Evolutionary conservation across 2,113 vertebrate species (phyloP), one percentile per base, ranked within the genome.

Genomic region (Tamias sibiricus): DNA sequence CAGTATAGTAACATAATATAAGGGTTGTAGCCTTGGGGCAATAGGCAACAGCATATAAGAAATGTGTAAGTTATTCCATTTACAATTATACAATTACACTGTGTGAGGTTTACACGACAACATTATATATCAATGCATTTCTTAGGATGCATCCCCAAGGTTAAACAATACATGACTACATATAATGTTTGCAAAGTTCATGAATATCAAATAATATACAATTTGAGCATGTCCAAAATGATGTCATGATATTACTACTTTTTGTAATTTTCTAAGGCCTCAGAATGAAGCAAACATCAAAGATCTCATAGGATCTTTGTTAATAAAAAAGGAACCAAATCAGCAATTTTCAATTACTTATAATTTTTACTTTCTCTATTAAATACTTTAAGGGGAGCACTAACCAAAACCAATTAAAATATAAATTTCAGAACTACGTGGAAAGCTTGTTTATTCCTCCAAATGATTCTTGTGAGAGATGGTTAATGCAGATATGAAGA

Each of bases 321-420:
- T 87, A 88, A 92, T 76, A 42, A 87, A 90, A 83, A 75, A 83
- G 4, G 17, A 64, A 91, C 1, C 12, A n/a, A 89, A 71, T 87
- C 49, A 94, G 11, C 30, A 72, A 44, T 87, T 79, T 2, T 87
- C 14, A 76, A 37, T 74, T 92, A 85, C 28, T 75, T 75, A 14
- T 37, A 47, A 37, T n/a, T 69, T 92, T 87, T 94, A 1, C n/a
- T 89, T 88, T 54, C 22, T 81, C 59, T 89, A 44, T 90, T 92
- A 90, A 93, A 84, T 87, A 44, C 42, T 69, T 30, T 11, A 88
- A 96, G 84, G 16, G 35, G 47, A 86, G 2, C 44, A 42, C 54
- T 83, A 68, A 64, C 84, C 14, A 81, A 92, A 92, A 77, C n/a
- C n/a, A 76, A 30, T 88, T 94, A 90, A 93, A 77, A 44, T 64